phyloP scores from a whole-genome alignment of 2,888 invertebrate species.

The Acrobasis repandana region DNA sequence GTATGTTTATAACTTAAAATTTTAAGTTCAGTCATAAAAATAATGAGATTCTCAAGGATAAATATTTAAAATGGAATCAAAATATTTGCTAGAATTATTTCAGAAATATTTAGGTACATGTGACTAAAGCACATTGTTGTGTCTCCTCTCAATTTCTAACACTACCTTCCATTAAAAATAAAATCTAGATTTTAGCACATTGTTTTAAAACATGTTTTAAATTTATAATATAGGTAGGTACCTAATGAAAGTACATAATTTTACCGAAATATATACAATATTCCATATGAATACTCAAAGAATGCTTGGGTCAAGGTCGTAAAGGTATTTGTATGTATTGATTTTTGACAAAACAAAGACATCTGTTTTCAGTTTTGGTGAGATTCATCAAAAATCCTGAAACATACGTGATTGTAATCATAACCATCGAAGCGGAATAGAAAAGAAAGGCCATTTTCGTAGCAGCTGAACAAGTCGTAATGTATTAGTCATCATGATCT shows the following conservation, averaged over 20 bases:
- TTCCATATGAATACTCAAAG: constrained; percentile 27
- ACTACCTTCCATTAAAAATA: constrained; percentile 18
- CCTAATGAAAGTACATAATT: not conserved
- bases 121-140: not conserved
- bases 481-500: constrained; percentile 82
- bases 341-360: constrained; percentile 76
- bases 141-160: not conserved
- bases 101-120: not conserved
- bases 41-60: no score
- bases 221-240: no score
- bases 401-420: constrained; percentile 71
- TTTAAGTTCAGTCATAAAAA: no score
- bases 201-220: not conserved
- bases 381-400: constrained; percentile 58
- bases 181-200: not conserved
- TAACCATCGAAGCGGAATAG: constrained; percentile 80
- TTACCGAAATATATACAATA: not conserved
- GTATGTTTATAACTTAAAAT: no score
- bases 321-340: constrained; percentile 82
- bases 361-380: constrained; percentile 39
- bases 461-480: constrained; percentile 81
- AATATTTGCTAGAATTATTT: no score
- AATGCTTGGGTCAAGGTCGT: constrained; percentile 77
- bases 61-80: no score
- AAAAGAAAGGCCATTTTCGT: constrained; percentile 83